Evolutionary conservation across 2,113 vertebrate genomes (phyloP).

Genomic region (Ceuthmochares aereus): DNA sequence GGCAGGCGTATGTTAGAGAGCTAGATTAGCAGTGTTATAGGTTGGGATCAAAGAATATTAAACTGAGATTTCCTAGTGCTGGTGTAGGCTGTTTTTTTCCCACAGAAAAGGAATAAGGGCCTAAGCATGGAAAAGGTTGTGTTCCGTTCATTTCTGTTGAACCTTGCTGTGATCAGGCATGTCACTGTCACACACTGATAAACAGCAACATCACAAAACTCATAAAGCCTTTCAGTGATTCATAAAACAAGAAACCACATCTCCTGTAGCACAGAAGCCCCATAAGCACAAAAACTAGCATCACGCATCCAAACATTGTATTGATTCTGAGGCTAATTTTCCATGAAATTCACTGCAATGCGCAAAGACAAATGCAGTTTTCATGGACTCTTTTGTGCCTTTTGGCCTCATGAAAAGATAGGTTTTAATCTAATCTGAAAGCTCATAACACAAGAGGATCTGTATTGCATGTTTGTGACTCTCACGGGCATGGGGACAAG

Average conservation of each 20-base stretch:
- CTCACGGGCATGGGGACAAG: neutral
- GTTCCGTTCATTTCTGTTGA: neutral
- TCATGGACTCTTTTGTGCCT: slow-evolving; percentile 11
- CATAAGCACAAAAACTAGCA: neutral
- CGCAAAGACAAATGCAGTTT: neutral
- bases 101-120: neutral
- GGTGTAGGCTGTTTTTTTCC: neutral
- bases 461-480: slow-evolving; percentile 15
- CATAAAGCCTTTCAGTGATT: neutral
- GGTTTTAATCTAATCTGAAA: slow-evolving; percentile 51
- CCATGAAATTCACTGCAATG: slow-evolving; percentile 38
- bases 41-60: neutral
- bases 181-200: slow-evolving; percentile 8
- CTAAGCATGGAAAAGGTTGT: neutral
- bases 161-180: slow-evolving; percentile 1
- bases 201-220: slow-evolving; percentile 2
- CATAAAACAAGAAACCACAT: neutral
- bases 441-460: neutral
- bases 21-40: neutral
- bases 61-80: neutral
- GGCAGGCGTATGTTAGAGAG: neutral
- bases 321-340: slow-evolving; percentile 47
- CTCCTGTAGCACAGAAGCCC: slow-evolving; percentile 23
- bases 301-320: neutral
- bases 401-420: neutral